phyloP scores from a whole-genome alignment of 2,113 vertebrate species.

The Anas platyrhynchos region DNA sequence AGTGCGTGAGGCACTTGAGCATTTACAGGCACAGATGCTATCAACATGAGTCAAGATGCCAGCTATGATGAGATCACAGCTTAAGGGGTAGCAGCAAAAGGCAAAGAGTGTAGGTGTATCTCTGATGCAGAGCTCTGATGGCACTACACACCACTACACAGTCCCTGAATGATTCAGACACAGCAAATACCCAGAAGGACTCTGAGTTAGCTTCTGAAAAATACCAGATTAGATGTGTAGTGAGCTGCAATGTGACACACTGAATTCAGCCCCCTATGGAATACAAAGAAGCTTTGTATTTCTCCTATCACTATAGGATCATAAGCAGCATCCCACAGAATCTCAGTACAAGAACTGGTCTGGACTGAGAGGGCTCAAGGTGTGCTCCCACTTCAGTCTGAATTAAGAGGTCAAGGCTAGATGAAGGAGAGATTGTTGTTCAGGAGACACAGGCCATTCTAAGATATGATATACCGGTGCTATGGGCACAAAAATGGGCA shows the following conservation, averaged over 20 bases:
- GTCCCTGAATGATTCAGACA: neutral
- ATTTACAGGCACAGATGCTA: neutral
- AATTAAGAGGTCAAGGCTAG: neutral
- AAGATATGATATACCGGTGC: accelerated
- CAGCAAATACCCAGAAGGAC: neutral
- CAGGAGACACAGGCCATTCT: neutral
- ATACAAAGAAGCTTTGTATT: neutral
- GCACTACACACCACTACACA: neutral
- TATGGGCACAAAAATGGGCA: neutral
- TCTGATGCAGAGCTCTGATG: neutral
- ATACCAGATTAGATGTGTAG: neutral
- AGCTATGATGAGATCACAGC: neutral
- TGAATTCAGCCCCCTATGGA: neutral
- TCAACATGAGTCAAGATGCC: neutral
- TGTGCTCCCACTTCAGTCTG: neutral
- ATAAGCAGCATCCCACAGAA: neutral
- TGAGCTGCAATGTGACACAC: neutral
- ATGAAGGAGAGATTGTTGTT: neutral
- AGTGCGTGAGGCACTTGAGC: neutral
- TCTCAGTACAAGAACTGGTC: neutral
- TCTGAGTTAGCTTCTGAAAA: neutral
- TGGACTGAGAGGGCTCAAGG: neutral
- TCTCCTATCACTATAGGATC: neutral
- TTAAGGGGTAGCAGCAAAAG: neutral
- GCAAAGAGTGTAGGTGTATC: neutral